Base-by-base conservation (phyloP, 2,113 vertebrate genomes). In the Fukomys damarensis region DNA sequence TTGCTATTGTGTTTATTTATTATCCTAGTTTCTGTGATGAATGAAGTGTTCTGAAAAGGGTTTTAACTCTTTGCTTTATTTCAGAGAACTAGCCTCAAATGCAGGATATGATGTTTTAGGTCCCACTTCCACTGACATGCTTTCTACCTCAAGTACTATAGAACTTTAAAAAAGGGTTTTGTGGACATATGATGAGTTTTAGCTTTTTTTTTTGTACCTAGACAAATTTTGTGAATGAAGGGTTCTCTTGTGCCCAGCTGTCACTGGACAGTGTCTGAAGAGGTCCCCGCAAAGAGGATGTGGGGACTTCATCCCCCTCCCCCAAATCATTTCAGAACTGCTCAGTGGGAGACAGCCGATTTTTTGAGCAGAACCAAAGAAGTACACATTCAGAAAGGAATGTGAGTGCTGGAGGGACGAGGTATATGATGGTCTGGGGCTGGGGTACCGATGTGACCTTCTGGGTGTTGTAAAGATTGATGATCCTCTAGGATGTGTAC, bases 1-100 rank as follows among this genome's bases (percentile, higher is more conserved):
- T 74, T 89, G 83, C 66, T 93, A 46, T 43, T 84, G 66, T 86
- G 38, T 56, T 79, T 91, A 17, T 76, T 97, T 56, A 86, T 89
- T 83, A 86, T 74, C 38, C 41, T 35, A 86, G 76, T 59, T 86
- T 26, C 83, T 52, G 80, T 85, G 84, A 88, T 66, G 32, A 87
- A 72, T 74, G 13, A 66, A 52, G 0, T 82, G 30, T 91, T 86
- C 10, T 0, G 24, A 0, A 70, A 77, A 35, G 76, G 4, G 59
- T 24, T 70, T 90, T 84, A 82, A 54, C 52, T 89, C 41, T 58
- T 65, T 26, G 52, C 26, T 82, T 88, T 74, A 41, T 66, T 95
- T 86, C 93, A 74, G 12, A 38, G 49, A 79, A n/a, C 38, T 30
- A 80, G 46, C 43, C 10, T 41, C 74, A 49, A 12, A 32, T 89